Evolutionary conservation across 2,888 invertebrate species (phyloP).

Genomic region (Chouioia cunea): DNA sequence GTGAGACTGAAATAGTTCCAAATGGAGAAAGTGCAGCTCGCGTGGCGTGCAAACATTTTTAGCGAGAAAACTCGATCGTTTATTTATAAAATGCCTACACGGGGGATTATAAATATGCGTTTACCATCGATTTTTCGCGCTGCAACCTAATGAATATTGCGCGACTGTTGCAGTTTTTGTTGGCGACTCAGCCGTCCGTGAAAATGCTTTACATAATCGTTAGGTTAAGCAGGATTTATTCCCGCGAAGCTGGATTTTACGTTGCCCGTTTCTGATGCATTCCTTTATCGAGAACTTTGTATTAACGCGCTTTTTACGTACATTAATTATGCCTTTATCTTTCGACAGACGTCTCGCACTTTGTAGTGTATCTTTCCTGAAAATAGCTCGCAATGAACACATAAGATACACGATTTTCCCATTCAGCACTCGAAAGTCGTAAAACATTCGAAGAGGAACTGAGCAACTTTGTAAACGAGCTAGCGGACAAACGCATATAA

Average conservation of each 20-base stretch:
- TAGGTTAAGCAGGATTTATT: constrained; percentile 45
- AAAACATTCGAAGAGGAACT: neutral
- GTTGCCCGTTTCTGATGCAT: no score
- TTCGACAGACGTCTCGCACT: neutral
- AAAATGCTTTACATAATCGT: constrained; percentile 59
- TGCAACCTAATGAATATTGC: neutral
- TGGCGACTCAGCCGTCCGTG: constrained; percentile 54
- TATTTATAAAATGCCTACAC: no score
- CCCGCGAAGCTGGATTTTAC: constrained; percentile 50
- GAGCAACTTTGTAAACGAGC: neutral
- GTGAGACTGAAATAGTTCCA: no score
- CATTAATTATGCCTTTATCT: no score
- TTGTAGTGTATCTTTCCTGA: no score
- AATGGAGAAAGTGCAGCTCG: constrained; percentile 13
- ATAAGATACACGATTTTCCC: no score
- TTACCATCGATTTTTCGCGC: neutral
- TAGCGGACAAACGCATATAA: no score
- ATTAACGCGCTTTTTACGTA: no score
- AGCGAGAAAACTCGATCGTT: no score
- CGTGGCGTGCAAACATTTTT: neutral
- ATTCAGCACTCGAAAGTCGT: constrained; percentile 3
- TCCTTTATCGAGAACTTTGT: no score
- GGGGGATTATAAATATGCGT: neutral
- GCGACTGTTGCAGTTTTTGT: constrained; percentile 12
- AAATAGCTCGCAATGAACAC: neutral